Evolutionary conservation across 2,797 vertebrate genomes (phyloP).

Genomic region (Danio albolineatus): DNA sequence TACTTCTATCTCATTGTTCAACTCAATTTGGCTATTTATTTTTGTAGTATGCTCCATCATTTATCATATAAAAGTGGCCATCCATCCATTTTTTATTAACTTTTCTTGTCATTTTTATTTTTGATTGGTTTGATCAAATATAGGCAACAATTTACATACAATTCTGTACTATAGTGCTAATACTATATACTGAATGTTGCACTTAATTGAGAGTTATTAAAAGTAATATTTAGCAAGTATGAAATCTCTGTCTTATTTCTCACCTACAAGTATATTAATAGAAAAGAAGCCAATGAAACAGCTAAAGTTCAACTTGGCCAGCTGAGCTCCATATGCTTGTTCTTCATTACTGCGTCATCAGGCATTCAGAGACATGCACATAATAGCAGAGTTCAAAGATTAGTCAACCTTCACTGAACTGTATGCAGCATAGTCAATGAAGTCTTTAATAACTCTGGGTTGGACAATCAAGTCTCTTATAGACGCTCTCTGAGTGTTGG

Average conservation of each 20-base stretch:
- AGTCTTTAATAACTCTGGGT: neutral
- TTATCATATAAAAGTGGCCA: too few relatives aligned
- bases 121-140: too few relatives aligned
- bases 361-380: neutral
- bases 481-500: too few relatives aligned
- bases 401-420: neutral
- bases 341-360: neutral
- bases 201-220: neutral
- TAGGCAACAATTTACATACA: too few relatives aligned
- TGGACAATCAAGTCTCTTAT: neutral
- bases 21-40: too few relatives aligned
- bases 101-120: too few relatives aligned
- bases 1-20: too few relatives aligned
- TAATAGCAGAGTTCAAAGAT: neutral
- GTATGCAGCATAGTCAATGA: neutral
- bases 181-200: neutral
- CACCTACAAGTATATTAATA: neutral
- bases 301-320: neutral
- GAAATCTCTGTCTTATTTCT: neutral
- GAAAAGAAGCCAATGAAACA: neutral
- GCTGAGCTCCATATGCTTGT: neutral
- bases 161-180: too few relatives aligned
- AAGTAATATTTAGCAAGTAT: neutral
- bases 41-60: too few relatives aligned
- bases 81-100: neutral